Evolutionary conservation across 2,113 vertebrate species (phyloP).

Genomic region (Campylorhamphus procurvoides): DNA sequence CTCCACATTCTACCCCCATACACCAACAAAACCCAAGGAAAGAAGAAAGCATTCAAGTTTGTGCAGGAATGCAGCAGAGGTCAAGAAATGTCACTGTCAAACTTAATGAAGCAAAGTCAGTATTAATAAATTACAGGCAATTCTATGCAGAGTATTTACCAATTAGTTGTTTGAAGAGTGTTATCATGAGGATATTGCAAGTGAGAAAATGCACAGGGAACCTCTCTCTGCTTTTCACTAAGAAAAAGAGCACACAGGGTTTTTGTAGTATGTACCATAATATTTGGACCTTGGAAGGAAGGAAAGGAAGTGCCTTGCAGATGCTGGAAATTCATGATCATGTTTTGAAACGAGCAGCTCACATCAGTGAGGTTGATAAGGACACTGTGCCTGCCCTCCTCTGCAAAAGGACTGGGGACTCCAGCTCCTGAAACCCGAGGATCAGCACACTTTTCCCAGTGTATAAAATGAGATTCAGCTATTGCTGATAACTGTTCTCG

Average conservation of each 20-base stretch:
- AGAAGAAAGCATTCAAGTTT: background rate
- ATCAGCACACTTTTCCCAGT: background rate
- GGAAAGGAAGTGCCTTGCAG: background rate
- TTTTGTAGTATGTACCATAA: rapidly evolving
- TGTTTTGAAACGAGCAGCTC: background rate
- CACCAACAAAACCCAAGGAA: background rate
- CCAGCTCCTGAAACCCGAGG: no score
- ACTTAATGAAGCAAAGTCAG: background rate
- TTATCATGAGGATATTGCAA: background rate
- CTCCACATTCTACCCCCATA: background rate
- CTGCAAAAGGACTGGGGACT: rapidly evolving
- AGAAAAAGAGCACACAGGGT: background rate
- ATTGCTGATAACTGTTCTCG: background rate
- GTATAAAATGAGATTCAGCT: rapidly evolving
- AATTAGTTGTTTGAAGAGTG: background rate
- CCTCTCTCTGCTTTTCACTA: background rate
- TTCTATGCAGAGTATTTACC: background rate
- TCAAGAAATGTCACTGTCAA: background rate
- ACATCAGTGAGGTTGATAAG: background rate
- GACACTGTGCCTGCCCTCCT: rapidly evolving
- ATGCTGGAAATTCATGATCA: rapidly evolving
- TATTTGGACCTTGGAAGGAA: background rate
- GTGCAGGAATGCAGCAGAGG: background rate
- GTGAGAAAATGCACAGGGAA: background rate
- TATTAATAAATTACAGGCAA: background rate